Base-by-base conservation (phyloP, 2,797 vertebrate genomes). In the Astyanax mexicanus region DNA sequence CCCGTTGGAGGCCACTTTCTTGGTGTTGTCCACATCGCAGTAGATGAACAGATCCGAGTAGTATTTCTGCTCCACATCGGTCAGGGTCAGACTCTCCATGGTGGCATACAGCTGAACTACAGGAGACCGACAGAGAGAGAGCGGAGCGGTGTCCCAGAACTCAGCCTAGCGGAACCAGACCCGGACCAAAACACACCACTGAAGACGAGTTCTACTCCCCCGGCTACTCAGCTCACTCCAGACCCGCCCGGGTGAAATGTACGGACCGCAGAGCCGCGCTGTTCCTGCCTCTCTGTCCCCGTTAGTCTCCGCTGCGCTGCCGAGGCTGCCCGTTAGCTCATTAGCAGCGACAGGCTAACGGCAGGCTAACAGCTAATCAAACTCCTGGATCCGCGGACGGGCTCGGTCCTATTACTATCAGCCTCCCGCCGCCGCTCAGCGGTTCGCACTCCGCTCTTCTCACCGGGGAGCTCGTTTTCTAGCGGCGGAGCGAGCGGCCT, bases 21-120 rank as follows among this genome's bases (percentile, higher is more conserved):
- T 98, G 84, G 96, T 96, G 93, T 96, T 96, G 88, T 99, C 97
- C 84, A 96, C 96, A 93, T 98, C 97, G 94, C 97, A 98, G 92
- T 97, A 98, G 49, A 94, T 90, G 91, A 98, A 98, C 87, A 99
- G 90, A 77, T 98, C 97, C 84, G 96, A 97, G 88, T 98, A 99
- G 83, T 98, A 98, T 85, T 96, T 98, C 94, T 98, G 97, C 91
- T 99, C 97, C 74, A 95, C 93, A 80, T 99, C 97, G 86, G 88
- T 99, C 88, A 99, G 87, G 86, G 96, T 97, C 88, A 98, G 93
- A 90, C 95, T 96, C 91, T 98, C 97, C 97, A 98, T 98, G 83
- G 89, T 95, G 83, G 72, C 75, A 79, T 85, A 79, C 72, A 81
- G 84, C 84, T 84, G 85, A 81, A 86, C 84, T 79, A 79, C 68